These are phyloP conservation scores for Megaustenia siamemsis DNA, from an alignment of 2,888 invertebrate species.

Conservation along the genomic window DNA sequence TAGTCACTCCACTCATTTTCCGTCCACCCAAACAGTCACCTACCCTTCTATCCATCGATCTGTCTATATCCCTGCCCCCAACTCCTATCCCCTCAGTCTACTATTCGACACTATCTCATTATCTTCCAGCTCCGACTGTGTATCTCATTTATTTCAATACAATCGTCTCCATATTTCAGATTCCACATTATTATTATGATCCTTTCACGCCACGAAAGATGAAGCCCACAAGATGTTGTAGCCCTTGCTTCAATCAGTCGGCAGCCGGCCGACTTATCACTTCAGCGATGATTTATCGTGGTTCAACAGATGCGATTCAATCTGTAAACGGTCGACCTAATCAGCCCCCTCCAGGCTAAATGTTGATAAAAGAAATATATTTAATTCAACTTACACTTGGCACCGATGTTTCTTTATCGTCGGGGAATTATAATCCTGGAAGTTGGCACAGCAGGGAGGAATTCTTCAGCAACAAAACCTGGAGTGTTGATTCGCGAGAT, in stretches of 20 bases:
- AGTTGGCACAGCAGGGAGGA: not conserved
- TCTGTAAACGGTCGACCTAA: not conserved
- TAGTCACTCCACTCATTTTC: too few species aligned
- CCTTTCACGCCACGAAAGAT: not conserved
- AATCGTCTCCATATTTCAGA: not conserved
- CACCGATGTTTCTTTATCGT: not conserved
- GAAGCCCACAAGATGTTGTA: conserved; percentile 6
- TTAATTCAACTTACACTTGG: conserved; percentile 18
- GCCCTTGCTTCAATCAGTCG: not conserved
- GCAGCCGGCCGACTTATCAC: conserved; percentile 12
- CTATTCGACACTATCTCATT: too few species aligned
- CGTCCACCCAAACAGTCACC: too few species aligned
- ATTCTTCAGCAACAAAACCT: not conserved
- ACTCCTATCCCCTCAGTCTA: too few species aligned
- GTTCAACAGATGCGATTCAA: conserved; percentile 38
- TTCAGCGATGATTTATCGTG: conserved; percentile 24
- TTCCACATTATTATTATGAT: not conserved
- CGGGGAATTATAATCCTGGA: not conserved
- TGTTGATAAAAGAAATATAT: conserved; percentile 2
- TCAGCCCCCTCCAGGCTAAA: not conserved
- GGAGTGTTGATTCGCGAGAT: not conserved
- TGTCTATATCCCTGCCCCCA: too few species aligned
- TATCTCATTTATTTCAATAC: too few species aligned
- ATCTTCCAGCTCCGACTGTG: too few species aligned
- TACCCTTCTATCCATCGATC: too few species aligned